These are phyloP conservation scores for Heteropelma amictum DNA, from an alignment of 2,888 invertebrate species.

Conservation along the genomic window DNA sequence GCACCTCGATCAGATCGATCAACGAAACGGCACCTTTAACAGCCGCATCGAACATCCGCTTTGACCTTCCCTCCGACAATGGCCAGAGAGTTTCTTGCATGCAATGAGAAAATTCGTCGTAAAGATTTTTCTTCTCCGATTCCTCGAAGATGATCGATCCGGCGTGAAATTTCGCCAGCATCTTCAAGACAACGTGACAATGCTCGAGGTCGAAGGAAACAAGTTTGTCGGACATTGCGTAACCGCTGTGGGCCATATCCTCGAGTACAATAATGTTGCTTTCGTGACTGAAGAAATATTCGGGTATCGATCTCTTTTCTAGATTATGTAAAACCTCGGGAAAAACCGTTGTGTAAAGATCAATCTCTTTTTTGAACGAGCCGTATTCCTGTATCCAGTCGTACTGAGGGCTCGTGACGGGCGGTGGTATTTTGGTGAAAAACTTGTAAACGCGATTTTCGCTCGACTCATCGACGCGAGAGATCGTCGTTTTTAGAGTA, in stretches of 20 bases:
- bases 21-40: slow-evolving; percentile 67
- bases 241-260: slow-evolving; percentile 82
- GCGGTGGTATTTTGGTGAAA: slow-evolving; percentile 69
- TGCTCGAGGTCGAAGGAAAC: slow-evolving; percentile 82
- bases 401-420: slow-evolving; percentile 61
- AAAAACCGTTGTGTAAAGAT: slow-evolving; percentile 67
- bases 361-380: slow-evolving; percentile 68
- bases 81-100: slow-evolving; percentile 69
- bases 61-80: slow-evolving; percentile 45
- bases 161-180: slow-evolving; percentile 83
- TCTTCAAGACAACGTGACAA: slow-evolving; percentile 81
- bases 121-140: slow-evolving; percentile 62
- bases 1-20: slow-evolving; percentile 61
- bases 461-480: slow-evolving; percentile 49
- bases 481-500: slow-evolving; percentile 65
- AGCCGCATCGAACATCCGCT: slow-evolving; percentile 65
- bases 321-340: slow-evolving; percentile 65
- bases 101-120: slow-evolving; percentile 64
- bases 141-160: slow-evolving; percentile 79
- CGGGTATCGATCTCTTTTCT: slow-evolving; percentile 62
- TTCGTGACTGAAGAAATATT: slow-evolving; percentile 67
- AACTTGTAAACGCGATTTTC: slow-evolving; percentile 65
- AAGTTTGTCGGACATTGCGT: slow-evolving; percentile 83
- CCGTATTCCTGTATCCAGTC: slow-evolving; percentile 63
- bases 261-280: slow-evolving; percentile 78